phyloP scores from a whole-genome alignment of 2,888 invertebrate genomes.

The Dichetophora obliterata region DNA sequence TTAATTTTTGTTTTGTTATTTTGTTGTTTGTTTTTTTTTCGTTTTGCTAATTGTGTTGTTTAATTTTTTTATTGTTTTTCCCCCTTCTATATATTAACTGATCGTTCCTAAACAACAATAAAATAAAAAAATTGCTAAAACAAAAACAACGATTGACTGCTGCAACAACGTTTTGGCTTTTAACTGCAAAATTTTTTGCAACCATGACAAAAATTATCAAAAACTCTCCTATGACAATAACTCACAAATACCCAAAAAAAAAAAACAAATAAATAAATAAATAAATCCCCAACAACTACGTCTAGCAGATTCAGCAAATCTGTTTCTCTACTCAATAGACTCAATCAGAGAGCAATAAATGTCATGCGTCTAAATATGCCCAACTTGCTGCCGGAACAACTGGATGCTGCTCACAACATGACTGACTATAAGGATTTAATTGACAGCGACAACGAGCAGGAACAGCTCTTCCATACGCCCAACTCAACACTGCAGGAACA shows the following conservation, averaged over 20 bases:
- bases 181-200: neutral
- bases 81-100: neutral
- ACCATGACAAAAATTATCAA: neutral
- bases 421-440: conserved; percentile 47
- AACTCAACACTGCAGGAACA: conserved; percentile 62
- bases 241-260: conserved; percentile 49
- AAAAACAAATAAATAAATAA: conserved; percentile 35
- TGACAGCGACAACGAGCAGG: conserved; percentile 58
- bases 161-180: neutral
- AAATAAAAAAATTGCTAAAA: conserved; percentile 34
- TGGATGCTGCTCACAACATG: conserved; percentile 25
- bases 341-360: conserved; percentile 68
- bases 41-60: conserved; percentile 42
- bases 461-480: conserved; percentile 65
- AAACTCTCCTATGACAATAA: conserved; percentile 45
- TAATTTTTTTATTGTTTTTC: conserved; percentile 39
- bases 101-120: neutral
- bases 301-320: conserved; percentile 69
- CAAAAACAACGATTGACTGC: neutral
- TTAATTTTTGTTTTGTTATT: conserved; percentile 41
- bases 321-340: conserved; percentile 70
- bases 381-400: conserved; percentile 55
- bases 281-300: conserved; percentile 34
- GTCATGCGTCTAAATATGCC: conserved; percentile 69
- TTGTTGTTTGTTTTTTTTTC: conserved; percentile 37